Evolutionary conservation across 2,797 vertebrate genomes (phyloP).

Genomic region (Antennarius maculatus): DNA sequence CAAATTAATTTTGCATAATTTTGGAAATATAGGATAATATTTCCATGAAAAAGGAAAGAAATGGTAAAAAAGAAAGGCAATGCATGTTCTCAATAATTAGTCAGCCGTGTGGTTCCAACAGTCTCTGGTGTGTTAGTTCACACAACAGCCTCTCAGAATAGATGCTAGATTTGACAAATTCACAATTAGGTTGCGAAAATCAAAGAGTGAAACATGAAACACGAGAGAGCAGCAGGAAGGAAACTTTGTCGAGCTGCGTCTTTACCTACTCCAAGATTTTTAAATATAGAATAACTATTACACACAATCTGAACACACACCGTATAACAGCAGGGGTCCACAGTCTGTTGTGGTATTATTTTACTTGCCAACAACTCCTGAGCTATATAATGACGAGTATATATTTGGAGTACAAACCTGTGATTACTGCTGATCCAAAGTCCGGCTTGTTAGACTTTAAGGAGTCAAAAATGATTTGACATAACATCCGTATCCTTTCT

Average conservation of each 20-base stretch:
- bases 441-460: constrained; percentile 14
- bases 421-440: constrained; percentile 45
- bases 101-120: not conserved
- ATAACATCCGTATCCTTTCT: not conserved
- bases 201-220: not conserved
- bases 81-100: not conserved
- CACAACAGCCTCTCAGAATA: constrained; percentile 28
- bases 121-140: constrained; percentile 36
- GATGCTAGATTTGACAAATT: constrained; percentile 48
- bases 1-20: not conserved
- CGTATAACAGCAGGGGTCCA: constrained; percentile 32
- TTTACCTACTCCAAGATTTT: constrained; percentile 15
- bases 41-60: not conserved
- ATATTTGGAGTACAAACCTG: not conserved
- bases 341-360: constrained; percentile 26
- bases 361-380: constrained; percentile 35
- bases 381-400: constrained; percentile 12
- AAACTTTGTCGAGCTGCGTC: not conserved
- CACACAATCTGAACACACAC: not conserved
- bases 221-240: constrained; percentile 2
- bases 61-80: not conserved
- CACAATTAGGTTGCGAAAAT: constrained; percentile 27
- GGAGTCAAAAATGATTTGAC: constrained; percentile 4
- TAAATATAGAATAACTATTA: constrained; percentile 30
- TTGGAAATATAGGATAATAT: not conserved